These are phyloP conservation scores for Aselliscus stoliczkanus DNA, from an alignment of 2,797 vertebrate genomes.

Conservation along the genomic window DNA sequence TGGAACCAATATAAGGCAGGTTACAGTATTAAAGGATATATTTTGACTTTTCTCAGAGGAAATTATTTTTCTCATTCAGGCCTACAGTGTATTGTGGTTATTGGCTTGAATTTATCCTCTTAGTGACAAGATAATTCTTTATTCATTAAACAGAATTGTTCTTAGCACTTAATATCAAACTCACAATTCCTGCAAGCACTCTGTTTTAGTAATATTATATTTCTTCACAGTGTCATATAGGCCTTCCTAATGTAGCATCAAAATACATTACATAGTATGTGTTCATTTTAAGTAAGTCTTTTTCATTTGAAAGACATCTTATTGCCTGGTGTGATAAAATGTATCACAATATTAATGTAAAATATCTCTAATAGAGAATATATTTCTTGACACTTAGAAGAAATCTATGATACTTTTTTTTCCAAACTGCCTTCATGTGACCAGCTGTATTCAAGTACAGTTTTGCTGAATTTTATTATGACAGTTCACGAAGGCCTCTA, in stretches of 20 bases:
- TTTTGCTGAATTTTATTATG: constrained; percentile 35
- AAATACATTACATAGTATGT: neutral
- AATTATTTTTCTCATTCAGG: constrained; percentile 38
- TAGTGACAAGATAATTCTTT: constrained; percentile 60
- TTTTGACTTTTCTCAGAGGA: constrained; percentile 13
- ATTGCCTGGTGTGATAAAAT: neutral
- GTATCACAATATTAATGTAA: constrained; percentile 24
- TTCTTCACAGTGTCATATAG: constrained; percentile 1
- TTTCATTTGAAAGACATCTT: constrained; percentile 17
- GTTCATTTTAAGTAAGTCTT: constrained; percentile 12
- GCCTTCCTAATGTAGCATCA: neutral
- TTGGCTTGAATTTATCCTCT: constrained; percentile 53
- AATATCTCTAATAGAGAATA: neutral
- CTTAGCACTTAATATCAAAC: constrained; percentile 38
- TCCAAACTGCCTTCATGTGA: neutral
- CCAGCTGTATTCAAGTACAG: neutral
- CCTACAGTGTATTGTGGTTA: neutral
- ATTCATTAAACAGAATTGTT: constrained; percentile 46
- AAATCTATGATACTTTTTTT: constrained; percentile 1
- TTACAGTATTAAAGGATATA: neutral
- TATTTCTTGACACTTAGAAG: neutral
- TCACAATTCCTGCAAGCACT: constrained; percentile 41
- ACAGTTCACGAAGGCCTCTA: neutral
- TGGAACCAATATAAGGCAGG: neutral
- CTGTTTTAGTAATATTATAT: constrained; percentile 48